Conservation (phyloP, 1,140 invertebrate species). For the Oryzaephilus surinamensis region DNA sequence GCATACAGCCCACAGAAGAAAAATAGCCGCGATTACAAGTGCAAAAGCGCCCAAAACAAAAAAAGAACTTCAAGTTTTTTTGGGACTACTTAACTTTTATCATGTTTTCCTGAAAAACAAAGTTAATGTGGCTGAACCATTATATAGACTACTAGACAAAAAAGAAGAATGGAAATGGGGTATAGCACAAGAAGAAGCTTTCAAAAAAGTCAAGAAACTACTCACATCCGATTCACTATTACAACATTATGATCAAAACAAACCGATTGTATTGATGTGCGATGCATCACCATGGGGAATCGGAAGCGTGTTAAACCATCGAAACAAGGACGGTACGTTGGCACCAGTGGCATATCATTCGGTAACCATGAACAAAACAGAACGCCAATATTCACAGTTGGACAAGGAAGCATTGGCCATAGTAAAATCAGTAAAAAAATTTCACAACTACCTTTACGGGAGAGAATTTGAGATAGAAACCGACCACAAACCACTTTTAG, state of each 20-base stretch:
- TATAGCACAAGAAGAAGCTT: constrained; percentile 15
- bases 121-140: constrained; percentile 16
- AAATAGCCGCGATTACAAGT: constrained; percentile 28
- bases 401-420: constrained; percentile 42
- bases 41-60: constrained; percentile 21
- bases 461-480: constrained; percentile 38
- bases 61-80: constrained; percentile 24
- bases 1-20: constrained; percentile 20
- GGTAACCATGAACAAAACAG: constrained; percentile 35
- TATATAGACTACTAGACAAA: too few relatives aligned
- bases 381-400: constrained; percentile 42
- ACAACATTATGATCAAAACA: constrained; percentile 15
- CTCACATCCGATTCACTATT: constrained; percentile 21
- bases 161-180: constrained; percentile 33
- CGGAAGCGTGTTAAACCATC: constrained; percentile 18
- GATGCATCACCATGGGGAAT: constrained; percentile 22
- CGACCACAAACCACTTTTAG: constrained; percentile 41
- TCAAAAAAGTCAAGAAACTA: constrained; percentile 21
- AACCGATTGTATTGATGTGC: constrained; percentile 16
- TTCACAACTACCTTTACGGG: constrained; percentile 43
- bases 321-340: constrained; percentile 26
- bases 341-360: too few relatives aligned
- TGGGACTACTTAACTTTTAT: too few relatives aligned
- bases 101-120: too few relatives aligned
- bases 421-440: constrained; percentile 42